These are phyloP conservation scores for Nasonia oneida DNA, from an alignment of 2,888 invertebrate genomes.

Conservation along the genomic window DNA sequence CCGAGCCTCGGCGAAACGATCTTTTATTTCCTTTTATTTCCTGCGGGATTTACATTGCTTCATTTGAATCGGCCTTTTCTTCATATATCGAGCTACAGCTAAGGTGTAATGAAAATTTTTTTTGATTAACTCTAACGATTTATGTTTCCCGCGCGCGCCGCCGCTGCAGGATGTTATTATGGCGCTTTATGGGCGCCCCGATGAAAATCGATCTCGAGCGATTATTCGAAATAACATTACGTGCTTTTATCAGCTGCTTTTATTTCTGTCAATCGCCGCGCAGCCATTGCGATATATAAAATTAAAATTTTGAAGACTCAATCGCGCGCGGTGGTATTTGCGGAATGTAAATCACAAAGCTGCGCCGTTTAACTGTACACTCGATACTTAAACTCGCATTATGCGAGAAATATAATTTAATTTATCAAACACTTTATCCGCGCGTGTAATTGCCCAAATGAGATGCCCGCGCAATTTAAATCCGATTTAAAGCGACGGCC, in stretches of 20 bases:
- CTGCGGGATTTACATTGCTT: conserved; percentile 50
- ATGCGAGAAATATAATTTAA: neutral
- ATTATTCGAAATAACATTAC: conserved; percentile 16
- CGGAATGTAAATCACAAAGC: neutral
- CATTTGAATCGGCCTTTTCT: conserved; percentile 41
- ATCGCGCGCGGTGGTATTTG: neutral
- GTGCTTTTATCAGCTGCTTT: neutral
- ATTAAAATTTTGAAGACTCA: conserved; percentile 22
- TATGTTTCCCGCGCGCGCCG: conserved; percentile 11
- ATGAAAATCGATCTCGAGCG: conserved; percentile 35
- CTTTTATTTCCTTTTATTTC: conserved; percentile 35
- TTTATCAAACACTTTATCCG: conserved; percentile 4
- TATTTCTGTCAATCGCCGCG: neutral
- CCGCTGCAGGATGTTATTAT: conserved; percentile 32
- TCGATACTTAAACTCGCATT: conserved; percentile 2
- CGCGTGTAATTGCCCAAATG: neutral
- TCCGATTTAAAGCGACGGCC: neutral
- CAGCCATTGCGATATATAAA: neutral
- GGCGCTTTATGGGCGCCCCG: conserved; percentile 7
- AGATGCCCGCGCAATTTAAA: neutral
- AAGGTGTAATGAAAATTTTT: conserved; percentile 44
- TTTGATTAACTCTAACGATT: conserved; percentile 3
- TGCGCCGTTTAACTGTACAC: neutral
- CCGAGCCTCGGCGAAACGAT: conserved; percentile 18
- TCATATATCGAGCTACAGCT: neutral